A percentile compares a stretch with the other conserved stretches of the same genome.
phyloP scores from a whole-genome alignment of 2,113 vertebrate species.

The Charadrius vociferus region DNA sequence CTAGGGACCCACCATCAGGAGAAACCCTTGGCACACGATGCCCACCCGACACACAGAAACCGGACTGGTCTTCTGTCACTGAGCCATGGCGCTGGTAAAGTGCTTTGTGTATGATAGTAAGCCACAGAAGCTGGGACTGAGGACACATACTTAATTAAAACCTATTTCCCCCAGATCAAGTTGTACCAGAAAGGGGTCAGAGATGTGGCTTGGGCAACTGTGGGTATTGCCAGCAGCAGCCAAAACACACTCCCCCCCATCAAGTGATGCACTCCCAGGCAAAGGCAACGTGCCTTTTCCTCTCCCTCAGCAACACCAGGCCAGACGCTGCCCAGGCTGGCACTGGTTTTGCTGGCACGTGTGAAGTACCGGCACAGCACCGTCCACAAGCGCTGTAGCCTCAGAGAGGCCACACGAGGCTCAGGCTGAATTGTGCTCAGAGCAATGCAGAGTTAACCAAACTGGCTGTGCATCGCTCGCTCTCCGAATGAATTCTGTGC shows the following conservation, averaged over 20 bases:
- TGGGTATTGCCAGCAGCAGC: not conserved
- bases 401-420: not conserved
- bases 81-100: not conserved
- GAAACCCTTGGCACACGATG: rapidly evolving
- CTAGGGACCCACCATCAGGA: not conserved
- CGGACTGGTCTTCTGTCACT: not conserved
- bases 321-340: not conserved
- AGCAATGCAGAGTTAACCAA: not conserved
- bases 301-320: not conserved
- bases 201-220: not conserved
- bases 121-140: not conserved
- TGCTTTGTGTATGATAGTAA: not conserved
- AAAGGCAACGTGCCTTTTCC: not conserved
- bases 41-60: rapidly evolving
- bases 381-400: rapidly evolving
- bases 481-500: not conserved
- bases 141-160: not conserved
- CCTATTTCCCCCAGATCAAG: not conserved
- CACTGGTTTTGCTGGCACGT: rapidly evolving
- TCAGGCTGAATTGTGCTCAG: not conserved
- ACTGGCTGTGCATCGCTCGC: not conserved
- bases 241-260: not conserved
- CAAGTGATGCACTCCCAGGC: not conserved
- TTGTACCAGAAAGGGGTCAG: not conserved
- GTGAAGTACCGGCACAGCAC: not conserved